A percentile compares a stretch with the other conserved stretches of the same genome.
phyloP scores from a whole-genome alignment of 2,888 invertebrate genomes.

The Tineola bisselliella region DNA sequence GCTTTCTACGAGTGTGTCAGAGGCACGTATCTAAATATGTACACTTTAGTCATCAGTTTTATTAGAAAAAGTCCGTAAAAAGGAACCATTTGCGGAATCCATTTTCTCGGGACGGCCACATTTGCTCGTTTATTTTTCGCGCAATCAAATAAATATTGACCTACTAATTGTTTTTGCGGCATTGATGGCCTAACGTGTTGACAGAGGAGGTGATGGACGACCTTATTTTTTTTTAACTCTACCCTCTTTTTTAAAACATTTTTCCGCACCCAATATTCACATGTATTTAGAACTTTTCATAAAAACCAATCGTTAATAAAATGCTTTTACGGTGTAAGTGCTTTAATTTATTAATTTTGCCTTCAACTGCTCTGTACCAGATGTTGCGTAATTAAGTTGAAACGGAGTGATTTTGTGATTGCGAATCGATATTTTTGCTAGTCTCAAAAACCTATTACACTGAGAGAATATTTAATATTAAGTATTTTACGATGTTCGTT shows the following conservation, averaged over 20 bases:
- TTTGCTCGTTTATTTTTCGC: slow-evolving; percentile 20
- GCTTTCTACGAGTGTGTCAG: neutral
- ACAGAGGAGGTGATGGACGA: slow-evolving; percentile 59
- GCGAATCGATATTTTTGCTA: slow-evolving; percentile 40
- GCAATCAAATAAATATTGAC: slow-evolving; percentile 63
- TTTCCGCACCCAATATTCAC: neutral
- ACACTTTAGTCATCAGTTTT: slow-evolving; percentile 4
- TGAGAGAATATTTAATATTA: slow-evolving; percentile 29
- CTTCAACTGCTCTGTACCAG: neutral
- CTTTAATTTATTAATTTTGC: neutral
- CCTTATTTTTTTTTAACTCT: slow-evolving; percentile 47
- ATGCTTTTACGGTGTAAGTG: neutral
- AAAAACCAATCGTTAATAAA: slow-evolving; percentile 1
- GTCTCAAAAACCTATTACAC: slow-evolving; percentile 31
- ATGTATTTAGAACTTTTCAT: neutral
- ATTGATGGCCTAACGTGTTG: slow-evolving; percentile 51
- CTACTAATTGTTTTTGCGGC: slow-evolving; percentile 64
- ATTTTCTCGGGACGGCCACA: slow-evolving; percentile 5
- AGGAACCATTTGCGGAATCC: slow-evolving; percentile 8
- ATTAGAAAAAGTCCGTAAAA: slow-evolving; percentile 4
- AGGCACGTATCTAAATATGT: neutral
- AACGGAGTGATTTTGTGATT: slow-evolving; percentile 40
- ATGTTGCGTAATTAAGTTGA: slow-evolving; percentile 17
- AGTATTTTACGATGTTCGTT: slow-evolving; percentile 25
- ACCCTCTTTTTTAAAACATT: slow-evolving; percentile 31